These are phyloP conservation scores for Formicarius rufipectus DNA, from an alignment of 2,113 vertebrate genomes.

Conservation along the genomic window DNA sequence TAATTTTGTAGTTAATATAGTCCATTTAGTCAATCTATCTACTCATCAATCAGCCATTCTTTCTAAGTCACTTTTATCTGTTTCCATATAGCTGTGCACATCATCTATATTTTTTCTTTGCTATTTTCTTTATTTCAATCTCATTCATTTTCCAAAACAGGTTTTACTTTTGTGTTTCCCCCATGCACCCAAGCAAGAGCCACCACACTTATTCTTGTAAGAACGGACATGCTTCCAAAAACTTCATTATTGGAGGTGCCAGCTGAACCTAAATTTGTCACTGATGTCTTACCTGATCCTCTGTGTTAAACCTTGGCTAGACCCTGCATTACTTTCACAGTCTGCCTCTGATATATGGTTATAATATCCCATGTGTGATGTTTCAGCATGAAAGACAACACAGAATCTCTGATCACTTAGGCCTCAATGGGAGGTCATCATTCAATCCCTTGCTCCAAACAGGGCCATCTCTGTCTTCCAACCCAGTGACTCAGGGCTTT, in stretches of 20 bases:
- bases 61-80: not conserved
- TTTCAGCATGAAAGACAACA: not conserved
- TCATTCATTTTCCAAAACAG: not conserved
- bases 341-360: not conserved
- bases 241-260: not conserved
- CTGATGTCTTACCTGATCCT: not conserved
- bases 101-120: not conserved
- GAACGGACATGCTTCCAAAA: not conserved
- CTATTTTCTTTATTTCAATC: not conserved
- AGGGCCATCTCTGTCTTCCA: not conserved
- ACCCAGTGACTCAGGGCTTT: not conserved
- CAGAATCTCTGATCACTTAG: not conserved
- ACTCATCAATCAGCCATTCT: not conserved
- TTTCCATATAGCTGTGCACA: not conserved
- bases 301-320: not conserved
- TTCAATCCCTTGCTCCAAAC: not conserved
- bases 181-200: not conserved
- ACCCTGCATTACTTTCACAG: not conserved
- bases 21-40: not conserved
- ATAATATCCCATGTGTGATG: fast-evolving
- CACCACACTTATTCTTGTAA: not conserved
- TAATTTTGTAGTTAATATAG: not conserved
- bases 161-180: not conserved
- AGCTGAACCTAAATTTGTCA: not conserved
- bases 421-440: not conserved